Percentiles rank a stretch among this genome's conserved stretches.
Evolutionary conservation across 2,797 vertebrate species (phyloP).

Genomic region (Cyclura pinguis): DNA sequence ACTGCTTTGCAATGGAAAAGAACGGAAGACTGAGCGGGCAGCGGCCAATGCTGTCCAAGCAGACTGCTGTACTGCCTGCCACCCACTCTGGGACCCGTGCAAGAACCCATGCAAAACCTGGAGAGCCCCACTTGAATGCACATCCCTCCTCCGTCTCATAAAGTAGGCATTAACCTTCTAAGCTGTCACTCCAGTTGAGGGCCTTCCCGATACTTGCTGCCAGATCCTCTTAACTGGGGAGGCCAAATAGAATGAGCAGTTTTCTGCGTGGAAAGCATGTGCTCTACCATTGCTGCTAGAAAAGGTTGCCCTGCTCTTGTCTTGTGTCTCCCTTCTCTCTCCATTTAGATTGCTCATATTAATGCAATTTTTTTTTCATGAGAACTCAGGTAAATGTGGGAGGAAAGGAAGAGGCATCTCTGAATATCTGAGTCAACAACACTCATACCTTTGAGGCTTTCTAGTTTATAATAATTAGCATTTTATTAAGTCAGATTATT

Average conservation of each 20-base stretch:
- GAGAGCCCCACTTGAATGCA: not conserved
- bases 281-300: no score
- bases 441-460: not conserved
- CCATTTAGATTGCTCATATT: not conserved
- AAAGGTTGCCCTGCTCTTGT: not conserved
- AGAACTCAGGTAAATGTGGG: not conserved
- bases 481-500: slow-evolving; percentile 15
- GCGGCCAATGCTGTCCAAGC: not conserved
- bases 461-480: slow-evolving; percentile 6
- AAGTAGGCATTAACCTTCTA: not conserved
- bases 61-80: not conserved
- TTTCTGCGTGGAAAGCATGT: no score
- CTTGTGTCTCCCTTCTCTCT: not conserved
- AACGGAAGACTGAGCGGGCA: no score
- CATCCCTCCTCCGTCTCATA: not conserved
- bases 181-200: no score
- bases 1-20: not conserved
- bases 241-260: not conserved
- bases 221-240: not conserved
- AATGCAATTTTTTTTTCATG: not conserved
- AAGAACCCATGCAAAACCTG: not conserved
- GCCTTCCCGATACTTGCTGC: not conserved
- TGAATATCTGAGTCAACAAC: not conserved
- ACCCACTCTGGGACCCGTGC: no score
- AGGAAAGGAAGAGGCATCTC: no score